phyloP scores from a whole-genome alignment of 2,113 vertebrate species.

The Chauna torquata region DNA sequence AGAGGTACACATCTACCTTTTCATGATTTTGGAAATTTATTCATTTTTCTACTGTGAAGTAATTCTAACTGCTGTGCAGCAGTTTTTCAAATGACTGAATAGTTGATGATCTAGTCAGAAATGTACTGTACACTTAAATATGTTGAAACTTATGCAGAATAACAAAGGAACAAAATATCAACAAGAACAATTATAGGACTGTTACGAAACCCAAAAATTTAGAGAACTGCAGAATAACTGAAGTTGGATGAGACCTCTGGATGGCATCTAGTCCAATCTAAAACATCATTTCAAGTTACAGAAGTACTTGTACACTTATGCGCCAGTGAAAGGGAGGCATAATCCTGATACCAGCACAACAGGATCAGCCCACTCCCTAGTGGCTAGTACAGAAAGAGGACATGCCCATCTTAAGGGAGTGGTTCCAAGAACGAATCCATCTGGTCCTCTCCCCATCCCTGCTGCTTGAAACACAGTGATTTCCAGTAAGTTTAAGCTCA shows the following conservation, averaged over 20 bases:
- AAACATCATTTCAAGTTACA: background rate
- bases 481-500: background rate
- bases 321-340: background rate
- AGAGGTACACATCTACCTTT: background rate
- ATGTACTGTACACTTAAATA: background rate
- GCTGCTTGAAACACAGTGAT: background rate
- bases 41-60: background rate
- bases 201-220: background rate
- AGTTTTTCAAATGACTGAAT: background rate
- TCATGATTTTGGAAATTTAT: background rate
- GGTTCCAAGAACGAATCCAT: background rate
- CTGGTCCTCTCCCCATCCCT: background rate
- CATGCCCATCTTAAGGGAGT: background rate
- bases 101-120: background rate
- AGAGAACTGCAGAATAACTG: background rate
- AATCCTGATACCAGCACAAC: background rate
- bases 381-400: background rate
- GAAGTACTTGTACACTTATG: background rate
- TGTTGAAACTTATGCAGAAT: background rate
- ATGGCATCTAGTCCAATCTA: background rate
- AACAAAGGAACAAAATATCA: background rate
- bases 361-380: background rate
- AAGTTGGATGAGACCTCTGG: background rate
- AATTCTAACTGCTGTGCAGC: background rate
- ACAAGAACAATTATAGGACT: background rate